Evolutionary conservation across 2,113 vertebrate species (phyloP).

Genomic region (Genyomyrus donnyi): DNA sequence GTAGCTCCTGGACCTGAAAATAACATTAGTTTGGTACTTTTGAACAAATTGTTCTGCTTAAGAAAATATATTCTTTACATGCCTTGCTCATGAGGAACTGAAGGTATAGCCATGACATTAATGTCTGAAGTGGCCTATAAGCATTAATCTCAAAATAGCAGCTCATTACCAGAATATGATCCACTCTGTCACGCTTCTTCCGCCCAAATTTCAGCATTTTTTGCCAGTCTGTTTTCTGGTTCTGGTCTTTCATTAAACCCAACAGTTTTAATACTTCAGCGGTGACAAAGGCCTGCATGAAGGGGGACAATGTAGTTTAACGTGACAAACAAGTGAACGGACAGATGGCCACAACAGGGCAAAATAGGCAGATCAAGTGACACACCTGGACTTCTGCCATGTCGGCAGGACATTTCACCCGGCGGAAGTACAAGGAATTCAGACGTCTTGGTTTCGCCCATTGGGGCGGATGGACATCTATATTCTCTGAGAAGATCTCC

Average conservation of each 20-base stretch:
- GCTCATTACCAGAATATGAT: constrained; percentile 84
- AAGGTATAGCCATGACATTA: background rate
- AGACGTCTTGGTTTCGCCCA: constrained; percentile 83
- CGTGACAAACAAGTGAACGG: background rate
- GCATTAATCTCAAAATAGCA: background rate
- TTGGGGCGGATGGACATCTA: constrained; percentile 72
- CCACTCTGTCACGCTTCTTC: constrained; percentile 92
- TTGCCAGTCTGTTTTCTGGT: constrained; percentile 92
- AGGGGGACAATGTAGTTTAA: background rate
- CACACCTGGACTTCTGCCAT: constrained; percentile 78
- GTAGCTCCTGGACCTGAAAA: constrained; percentile 87
- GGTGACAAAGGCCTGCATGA: constrained; percentile 73
- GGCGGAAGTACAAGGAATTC: constrained; percentile 69
- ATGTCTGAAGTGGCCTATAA: background rate
- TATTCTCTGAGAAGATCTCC: constrained; percentile 87
- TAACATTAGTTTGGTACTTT: background rate
- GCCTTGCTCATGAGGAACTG: background rate
- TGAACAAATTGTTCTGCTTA: background rate
- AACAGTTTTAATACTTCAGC: constrained; percentile 81
- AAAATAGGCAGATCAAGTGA: background rate
- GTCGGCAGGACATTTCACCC: constrained; percentile 70
- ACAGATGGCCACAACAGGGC: background rate
- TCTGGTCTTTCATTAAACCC: constrained; percentile 74
- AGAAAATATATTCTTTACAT: background rate
- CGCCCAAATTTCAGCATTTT: constrained; percentile 98